Conservation (phyloP, 2,113 vertebrate genomes). For the Donacobius atricapilla region DNA sequence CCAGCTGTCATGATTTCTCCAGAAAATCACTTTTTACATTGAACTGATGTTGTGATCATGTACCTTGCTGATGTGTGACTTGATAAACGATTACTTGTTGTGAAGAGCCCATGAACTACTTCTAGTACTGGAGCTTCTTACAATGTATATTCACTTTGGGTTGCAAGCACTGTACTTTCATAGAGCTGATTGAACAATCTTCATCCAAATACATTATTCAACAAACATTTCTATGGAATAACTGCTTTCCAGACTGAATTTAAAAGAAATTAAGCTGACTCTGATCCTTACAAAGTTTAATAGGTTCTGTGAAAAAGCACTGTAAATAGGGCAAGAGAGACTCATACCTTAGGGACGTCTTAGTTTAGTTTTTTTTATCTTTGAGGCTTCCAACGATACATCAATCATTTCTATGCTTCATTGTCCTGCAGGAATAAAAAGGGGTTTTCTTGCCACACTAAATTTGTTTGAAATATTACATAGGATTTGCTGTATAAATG, state of each 20-base stretch:
- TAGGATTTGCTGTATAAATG: background rate
- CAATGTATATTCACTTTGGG: background rate
- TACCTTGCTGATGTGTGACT: background rate
- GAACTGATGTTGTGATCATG: background rate
- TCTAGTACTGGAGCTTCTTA: background rate
- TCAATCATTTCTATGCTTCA: background rate
- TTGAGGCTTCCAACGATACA: background rate
- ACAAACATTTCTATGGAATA: background rate
- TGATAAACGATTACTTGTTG: background rate
- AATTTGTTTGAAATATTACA: background rate
- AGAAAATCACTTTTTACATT: background rate
- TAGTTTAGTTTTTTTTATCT: background rate
- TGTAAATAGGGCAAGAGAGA: background rate
- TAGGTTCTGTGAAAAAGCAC: background rate
- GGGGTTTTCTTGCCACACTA: background rate
- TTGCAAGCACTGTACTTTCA: background rate
- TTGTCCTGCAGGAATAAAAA: background rate
- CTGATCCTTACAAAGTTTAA: background rate
- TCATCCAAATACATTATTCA: conserved; percentile 16
- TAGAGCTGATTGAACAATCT: background rate
- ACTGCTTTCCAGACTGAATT: background rate
- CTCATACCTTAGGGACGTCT: background rate
- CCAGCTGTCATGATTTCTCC: background rate
- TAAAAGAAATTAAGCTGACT: background rate
- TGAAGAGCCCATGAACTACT: background rate